These are phyloP conservation scores for Trissolcus japonicus DNA, from an alignment of 2,888 invertebrate genomes.

Conservation along the genomic window DNA sequence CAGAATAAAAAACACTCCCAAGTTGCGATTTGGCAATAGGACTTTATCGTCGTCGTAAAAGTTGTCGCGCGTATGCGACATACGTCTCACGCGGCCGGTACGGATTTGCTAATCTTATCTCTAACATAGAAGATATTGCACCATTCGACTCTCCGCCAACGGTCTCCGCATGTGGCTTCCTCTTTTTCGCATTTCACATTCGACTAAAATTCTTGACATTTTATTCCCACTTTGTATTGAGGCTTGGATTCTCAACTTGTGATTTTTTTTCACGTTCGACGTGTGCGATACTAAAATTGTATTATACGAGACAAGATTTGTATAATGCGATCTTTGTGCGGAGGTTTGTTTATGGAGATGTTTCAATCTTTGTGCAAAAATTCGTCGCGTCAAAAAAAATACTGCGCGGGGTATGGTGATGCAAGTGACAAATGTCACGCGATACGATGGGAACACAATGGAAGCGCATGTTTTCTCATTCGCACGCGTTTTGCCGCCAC, in stretches of 20 bases:
- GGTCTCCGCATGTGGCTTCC: conserved; percentile 36
- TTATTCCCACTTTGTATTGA: no score
- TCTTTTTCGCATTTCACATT: conserved; percentile 21
- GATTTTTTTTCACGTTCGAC: no score
- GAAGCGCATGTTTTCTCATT: conserved; percentile 35
- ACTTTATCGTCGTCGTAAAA: conserved; percentile 55
- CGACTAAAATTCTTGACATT: no score
- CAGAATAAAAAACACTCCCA: conserved; percentile 17
- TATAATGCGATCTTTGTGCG: no score
- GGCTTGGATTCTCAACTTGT: no score
- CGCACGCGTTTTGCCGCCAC: conserved; percentile 30
- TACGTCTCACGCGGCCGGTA: conserved; percentile 50
- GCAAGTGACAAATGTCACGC: conserved; percentile 49
- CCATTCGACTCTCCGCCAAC: conserved; percentile 56
- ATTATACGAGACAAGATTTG: no score
- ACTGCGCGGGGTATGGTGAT: conserved; percentile 20
- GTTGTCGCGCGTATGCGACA: conserved; percentile 54
- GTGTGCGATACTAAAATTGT: no score
- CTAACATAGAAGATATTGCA: conserved; percentile 64
- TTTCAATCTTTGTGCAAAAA: conserved; percentile 11
- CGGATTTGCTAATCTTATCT: conserved; percentile 69
- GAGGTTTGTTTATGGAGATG: neutral
- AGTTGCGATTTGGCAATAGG: conserved; percentile 55
- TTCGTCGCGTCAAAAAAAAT: conserved; percentile 7
- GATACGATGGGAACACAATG: conserved; percentile 26